Evolutionary conservation across 2,888 invertebrate genomes (phyloP).

Genomic region (Cetonia aurata): DNA sequence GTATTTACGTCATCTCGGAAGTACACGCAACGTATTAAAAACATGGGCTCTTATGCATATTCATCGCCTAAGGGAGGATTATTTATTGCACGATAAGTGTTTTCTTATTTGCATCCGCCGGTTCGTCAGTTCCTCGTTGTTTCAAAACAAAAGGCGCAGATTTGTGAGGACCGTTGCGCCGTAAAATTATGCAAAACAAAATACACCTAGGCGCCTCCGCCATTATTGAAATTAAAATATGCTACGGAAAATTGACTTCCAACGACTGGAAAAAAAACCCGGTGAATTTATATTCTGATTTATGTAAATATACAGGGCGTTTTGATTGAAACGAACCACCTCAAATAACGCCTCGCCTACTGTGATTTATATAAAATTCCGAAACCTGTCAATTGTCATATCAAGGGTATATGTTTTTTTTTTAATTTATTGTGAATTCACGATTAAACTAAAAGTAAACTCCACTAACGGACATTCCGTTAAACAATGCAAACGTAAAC

Average conservation of each 20-base stretch:
- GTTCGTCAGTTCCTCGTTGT: not conserved
- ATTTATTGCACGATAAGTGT: not conserved
- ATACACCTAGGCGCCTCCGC: constrained; percentile 3
- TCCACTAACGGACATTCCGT: too few relatives aligned
- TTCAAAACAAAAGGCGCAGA: not conserved
- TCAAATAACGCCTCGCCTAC: too few relatives aligned
- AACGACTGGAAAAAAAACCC: not conserved
- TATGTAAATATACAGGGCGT: not conserved
- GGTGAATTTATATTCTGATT: not conserved
- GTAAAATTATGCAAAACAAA: constrained; percentile 14
- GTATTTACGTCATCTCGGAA: too few relatives aligned
- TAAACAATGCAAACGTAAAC: too few relatives aligned
- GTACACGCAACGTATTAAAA: too few relatives aligned
- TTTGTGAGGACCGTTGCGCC: not conserved
- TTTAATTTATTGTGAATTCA: too few relatives aligned
- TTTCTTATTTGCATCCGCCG: not conserved
- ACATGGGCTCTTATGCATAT: not conserved
- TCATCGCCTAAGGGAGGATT: not conserved
- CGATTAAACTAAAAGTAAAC: too few relatives aligned
- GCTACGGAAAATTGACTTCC: constrained; percentile 9
- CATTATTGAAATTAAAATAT: constrained; percentile 30
- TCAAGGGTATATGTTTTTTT: too few relatives aligned
- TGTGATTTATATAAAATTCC: too few relatives aligned
- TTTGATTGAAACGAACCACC: too few relatives aligned
- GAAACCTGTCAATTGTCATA: too few relatives aligned